Conservation (phyloP, 2,113 vertebrate genomes). For the Acinonyx jubatus region DNA sequence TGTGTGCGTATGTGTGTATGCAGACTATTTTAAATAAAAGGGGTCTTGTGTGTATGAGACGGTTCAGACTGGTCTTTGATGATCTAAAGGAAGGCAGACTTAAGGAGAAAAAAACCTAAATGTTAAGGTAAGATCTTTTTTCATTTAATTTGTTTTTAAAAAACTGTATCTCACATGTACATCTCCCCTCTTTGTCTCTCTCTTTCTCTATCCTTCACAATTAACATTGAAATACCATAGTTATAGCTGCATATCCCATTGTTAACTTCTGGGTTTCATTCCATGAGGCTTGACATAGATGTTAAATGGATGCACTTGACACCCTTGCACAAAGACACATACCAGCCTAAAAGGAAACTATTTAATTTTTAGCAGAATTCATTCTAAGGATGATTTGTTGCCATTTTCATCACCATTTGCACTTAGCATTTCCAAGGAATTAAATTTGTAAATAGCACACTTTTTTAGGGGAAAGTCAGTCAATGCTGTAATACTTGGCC, state of each 20-base stretch:
- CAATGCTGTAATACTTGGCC: background rate
- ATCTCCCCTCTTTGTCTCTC: background rate
- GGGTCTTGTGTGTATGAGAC: conserved; percentile 7
- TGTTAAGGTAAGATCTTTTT: conserved; percentile 71
- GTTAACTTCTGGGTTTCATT: conserved; percentile 75
- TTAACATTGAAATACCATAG: conserved; percentile 59
- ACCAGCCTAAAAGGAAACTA: conserved; percentile 65
- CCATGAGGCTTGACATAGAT: conserved; percentile 33
- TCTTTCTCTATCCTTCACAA: background rate
- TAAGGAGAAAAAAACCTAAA: conserved; percentile 68
- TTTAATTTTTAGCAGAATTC: conserved; percentile 24
- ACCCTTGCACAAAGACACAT: conserved; percentile 62
- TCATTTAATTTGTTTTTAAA: conserved; percentile 76
- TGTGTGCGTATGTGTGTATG: background rate
- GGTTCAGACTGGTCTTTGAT: conserved; percentile 81
- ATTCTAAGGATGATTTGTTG: background rate
- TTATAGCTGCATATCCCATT: conserved; percentile 74
- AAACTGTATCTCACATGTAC: conserved; percentile 62
- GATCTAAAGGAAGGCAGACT: conserved; percentile 73
- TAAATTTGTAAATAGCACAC: background rate
- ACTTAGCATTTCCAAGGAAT: background rate
- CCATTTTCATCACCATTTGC: background rate
- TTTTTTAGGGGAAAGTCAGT: background rate
- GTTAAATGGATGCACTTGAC: conserved; percentile 76
- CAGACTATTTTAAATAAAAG: conserved; percentile 73